phyloP scores from a whole-genome alignment of 2,888 invertebrate genomes.

The Dryomyza anilis region DNA sequence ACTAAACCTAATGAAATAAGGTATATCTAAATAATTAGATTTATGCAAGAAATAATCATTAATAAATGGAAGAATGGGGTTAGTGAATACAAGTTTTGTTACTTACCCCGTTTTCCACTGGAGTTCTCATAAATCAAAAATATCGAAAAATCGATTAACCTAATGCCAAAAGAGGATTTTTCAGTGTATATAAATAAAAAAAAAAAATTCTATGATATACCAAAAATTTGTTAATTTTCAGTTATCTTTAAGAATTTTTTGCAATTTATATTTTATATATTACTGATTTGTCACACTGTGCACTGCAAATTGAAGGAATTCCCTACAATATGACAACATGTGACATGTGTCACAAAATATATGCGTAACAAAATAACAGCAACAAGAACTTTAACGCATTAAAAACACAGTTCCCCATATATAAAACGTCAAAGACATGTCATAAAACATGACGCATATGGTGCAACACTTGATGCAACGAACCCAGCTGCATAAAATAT shows the following conservation, averaged over 20 bases:
- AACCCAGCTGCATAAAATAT: background rate
- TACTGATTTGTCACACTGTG: background rate
- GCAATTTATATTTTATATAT: no score
- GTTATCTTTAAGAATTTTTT: background rate
- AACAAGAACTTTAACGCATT: constrained; percentile 30
- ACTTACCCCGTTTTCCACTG: no score
- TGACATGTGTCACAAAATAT: constrained; percentile 24
- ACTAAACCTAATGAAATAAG: no score
- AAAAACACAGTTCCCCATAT: constrained; percentile 38
- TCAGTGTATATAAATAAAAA: background rate
- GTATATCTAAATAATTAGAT: no score
- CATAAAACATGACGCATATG: constrained; percentile 5
- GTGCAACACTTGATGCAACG: background rate
- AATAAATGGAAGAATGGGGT: no score
- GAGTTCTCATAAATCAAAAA: background rate
- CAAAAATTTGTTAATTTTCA: background rate
- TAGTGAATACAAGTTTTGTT: no score
- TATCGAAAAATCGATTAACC: background rate
- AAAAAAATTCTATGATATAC: background rate
- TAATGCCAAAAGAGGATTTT: no score
- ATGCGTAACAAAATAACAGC: constrained; percentile 16
- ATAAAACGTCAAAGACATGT: constrained; percentile 6
- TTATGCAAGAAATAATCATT: no score
- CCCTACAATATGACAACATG: constrained; percentile 7
- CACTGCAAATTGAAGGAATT: background rate